phyloP scores from a whole-genome alignment of 2,113 vertebrate genomes.

The Callorhinus ursinus region DNA sequence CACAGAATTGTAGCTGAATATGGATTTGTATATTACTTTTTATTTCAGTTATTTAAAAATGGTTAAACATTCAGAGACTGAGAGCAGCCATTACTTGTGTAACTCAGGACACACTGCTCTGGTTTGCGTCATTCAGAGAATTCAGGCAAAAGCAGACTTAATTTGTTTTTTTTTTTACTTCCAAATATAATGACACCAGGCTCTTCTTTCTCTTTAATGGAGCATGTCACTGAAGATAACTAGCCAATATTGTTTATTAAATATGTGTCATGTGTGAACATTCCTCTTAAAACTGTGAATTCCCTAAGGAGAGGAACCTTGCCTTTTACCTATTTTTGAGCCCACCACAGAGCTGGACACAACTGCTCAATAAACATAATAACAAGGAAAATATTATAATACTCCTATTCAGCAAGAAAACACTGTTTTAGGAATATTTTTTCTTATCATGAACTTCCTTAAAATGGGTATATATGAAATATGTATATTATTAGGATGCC shows the following conservation, averaged over 20 bases:
- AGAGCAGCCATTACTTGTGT: background rate
- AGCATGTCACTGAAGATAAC: background rate
- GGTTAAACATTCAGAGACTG: slow-evolving; percentile 54
- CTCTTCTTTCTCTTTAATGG: background rate
- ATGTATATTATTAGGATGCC: background rate
- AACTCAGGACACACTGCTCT: background rate
- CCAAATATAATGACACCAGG: background rate
- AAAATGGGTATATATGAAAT: background rate
- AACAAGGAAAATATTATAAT: background rate
- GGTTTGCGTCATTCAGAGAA: background rate
- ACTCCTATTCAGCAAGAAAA: background rate
- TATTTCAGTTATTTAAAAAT: slow-evolving; percentile 47
- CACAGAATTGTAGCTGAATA: background rate
- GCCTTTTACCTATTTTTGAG: background rate
- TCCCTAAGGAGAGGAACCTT: background rate
- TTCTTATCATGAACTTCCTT: background rate
- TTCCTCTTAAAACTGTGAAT: background rate
- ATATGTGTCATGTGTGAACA: background rate
- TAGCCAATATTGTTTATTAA: background rate
- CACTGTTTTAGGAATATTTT: background rate
- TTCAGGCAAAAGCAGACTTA: background rate
- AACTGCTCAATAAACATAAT: background rate
- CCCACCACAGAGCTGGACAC: background rate
- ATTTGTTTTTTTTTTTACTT: background rate
- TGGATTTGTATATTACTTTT: background rate